Evolutionary conservation across 2,797 vertebrate species (phyloP), one percentile per base, ranked within the genome.

Genomic region (Ispidina picta): DNA sequence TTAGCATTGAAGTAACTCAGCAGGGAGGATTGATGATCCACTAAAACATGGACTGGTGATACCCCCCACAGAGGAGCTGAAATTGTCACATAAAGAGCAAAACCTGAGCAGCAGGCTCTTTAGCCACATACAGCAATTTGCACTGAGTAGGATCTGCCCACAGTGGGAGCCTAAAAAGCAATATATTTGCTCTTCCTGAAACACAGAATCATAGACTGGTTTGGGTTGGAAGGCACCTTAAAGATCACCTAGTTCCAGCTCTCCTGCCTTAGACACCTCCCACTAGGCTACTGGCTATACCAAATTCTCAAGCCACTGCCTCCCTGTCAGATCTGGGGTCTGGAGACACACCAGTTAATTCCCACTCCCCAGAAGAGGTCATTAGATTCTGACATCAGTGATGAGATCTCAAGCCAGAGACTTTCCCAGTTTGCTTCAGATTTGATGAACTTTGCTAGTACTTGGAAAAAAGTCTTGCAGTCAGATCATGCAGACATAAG

Each of bases 31-130:
- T 10, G 68, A 87, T 89, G 78, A 90, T 72, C 86, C 84, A 89
- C 58, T 78, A 81, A 81, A 92, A 85, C 41, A 74, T 12, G 35
- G 69, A 89, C 25, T 72, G 69, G 80, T 48, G 63, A 80, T 74
- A 62, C 46, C 25, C 15, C 79, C 79, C 41, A 26, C 31, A 12
- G 65, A 90, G 76, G 22, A 74, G 79, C 39, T 78, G 90, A 75
- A 93, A 90, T 44, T 71, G 70, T 77, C 81, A 74, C 43, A 77
- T 58, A 41, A 88, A 90, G 83, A 93, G 75, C 88, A 90, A 69
- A 91, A 37, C 43, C 19, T 0, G 0, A 82, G 77, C 48, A 79
- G 58, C 44, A 76, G 73, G 64, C 86, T 86, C 80, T 73, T 78
- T 15, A 89, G 81, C 56, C 72, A 77, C 72, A 39, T 13, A 62